Percentiles rank a stretch among this genome's conserved stretches.
Conservation (phyloP, 2,797 vertebrate genomes). For the Takifugu rubripes region DNA sequence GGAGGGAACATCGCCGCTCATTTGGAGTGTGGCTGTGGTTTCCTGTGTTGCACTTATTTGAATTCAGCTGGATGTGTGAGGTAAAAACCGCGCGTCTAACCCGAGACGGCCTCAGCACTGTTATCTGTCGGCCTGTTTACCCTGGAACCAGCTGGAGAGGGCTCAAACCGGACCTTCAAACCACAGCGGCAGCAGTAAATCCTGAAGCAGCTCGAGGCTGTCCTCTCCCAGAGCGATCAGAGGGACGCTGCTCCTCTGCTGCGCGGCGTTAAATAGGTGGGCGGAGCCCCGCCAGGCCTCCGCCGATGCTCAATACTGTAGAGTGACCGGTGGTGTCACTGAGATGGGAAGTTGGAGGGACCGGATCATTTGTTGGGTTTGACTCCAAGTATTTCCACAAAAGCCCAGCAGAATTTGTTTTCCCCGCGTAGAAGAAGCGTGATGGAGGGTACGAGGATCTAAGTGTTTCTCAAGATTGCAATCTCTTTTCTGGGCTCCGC, state of each 20-base stretch:
- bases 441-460: slow-evolving; percentile 42
- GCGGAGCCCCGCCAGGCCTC: slow-evolving; percentile 26
- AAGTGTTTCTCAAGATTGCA: slow-evolving; percentile 74
- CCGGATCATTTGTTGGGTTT: slow-evolving; percentile 25
- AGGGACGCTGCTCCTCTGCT: not conserved
- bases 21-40: slow-evolving; percentile 19
- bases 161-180: slow-evolving; percentile 24
- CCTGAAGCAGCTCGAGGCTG: slow-evolving; percentile 10
- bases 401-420: slow-evolving; percentile 44
- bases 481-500: slow-evolving; percentile 67
- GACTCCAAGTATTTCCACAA: slow-evolving; percentile 30
- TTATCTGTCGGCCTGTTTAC: slow-evolving; percentile 38
- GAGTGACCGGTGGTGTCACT: slow-evolving; percentile 40
- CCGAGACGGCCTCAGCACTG: slow-evolving; percentile 9
- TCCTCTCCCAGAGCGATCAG: not conserved
- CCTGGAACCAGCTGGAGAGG: slow-evolving; percentile 47
- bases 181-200: slow-evolving; percentile 17
- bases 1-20: slow-evolving; percentile 33
- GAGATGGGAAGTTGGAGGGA: slow-evolving; percentile 24
- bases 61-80: not conserved
- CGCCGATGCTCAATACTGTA: slow-evolving; percentile 6
- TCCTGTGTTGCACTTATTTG: slow-evolving; percentile 3
- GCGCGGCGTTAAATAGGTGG: slow-evolving; percentile 3
- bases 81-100: not conserved
- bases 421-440: slow-evolving; percentile 32